Conservation (phyloP, 2,113 vertebrate species). For the Podilymbus podiceps region DNA sequence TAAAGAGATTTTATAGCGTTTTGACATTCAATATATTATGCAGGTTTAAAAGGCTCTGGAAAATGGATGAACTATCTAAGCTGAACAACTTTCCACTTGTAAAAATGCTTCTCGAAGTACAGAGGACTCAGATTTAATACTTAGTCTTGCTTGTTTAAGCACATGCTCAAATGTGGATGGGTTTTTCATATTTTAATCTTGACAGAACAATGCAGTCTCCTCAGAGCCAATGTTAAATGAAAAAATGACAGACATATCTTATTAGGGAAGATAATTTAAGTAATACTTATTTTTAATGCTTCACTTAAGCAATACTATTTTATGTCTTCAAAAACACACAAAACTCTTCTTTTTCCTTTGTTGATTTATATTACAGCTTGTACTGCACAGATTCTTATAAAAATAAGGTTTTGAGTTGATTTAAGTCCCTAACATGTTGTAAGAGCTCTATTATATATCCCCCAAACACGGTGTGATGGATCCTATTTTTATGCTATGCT, state of each 20-base stretch:
- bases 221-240: constrained; percentile 12
- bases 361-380: constrained; percentile 8
- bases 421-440: not conserved
- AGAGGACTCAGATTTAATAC: constrained; percentile 67
- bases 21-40: constrained; percentile 48
- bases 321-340: constrained; percentile 8
- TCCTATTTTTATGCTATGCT: constrained; percentile 31
- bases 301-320: constrained; percentile 55
- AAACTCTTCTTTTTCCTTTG: not conserved
- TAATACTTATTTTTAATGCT: constrained; percentile 55
- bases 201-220: constrained; percentile 37
- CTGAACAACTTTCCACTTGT: constrained; percentile 72
- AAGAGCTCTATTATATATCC: constrained; percentile 31
- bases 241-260: constrained; percentile 46
- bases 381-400: constrained; percentile 12
- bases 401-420: constrained; percentile 30
- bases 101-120: constrained; percentile 65
- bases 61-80: constrained; percentile 68
- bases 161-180: constrained; percentile 46
- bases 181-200: constrained; percentile 60
- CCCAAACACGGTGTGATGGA: not conserved
- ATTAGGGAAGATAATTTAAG: constrained; percentile 53
- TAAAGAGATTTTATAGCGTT: constrained; percentile 66
- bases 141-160: constrained; percentile 71
- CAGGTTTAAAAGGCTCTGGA: constrained; percentile 68